Percentiles rank a stretch among this genome's conserved stretches.
Conservation (phyloP, 2,888 invertebrate species). For the Apodemia hepburni region DNA sequence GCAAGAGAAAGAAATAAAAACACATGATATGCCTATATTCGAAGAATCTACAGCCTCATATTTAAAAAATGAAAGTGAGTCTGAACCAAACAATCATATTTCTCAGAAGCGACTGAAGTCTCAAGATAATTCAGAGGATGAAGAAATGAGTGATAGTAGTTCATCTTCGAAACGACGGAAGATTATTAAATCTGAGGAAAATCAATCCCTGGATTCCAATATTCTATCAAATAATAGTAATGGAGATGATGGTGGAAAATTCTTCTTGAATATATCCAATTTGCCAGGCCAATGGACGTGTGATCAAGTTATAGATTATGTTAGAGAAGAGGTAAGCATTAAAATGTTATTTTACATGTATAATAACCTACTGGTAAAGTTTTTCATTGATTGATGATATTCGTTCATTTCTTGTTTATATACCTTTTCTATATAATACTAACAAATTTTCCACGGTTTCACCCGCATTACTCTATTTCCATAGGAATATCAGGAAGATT, state of each 20-base stretch:
- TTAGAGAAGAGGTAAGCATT: conserved; percentile 25
- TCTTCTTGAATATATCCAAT: conserved; percentile 25
- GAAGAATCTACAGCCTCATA: neutral
- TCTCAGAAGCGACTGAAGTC: neutral
- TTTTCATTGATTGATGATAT: no score
- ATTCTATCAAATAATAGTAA: conserved; percentile 8
- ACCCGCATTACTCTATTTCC: no score
- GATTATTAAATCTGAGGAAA: neutral
- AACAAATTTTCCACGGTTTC: no score
- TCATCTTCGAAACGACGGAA: conserved; percentile 2
- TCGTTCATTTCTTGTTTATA: no score
- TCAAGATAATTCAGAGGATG: conserved; percentile 11
- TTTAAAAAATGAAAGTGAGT: neutral
- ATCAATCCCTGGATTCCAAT: neutral
- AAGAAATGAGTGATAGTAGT: conserved; percentile 8
- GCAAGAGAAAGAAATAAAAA: neutral
- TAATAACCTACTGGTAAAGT: no score
- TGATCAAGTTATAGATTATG: conserved; percentile 29
- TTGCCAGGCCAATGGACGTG: conserved; percentile 28
- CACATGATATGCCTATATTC: neutral
- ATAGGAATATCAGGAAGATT: no score
- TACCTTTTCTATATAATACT: no score
- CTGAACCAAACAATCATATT: neutral
- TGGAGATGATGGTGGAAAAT: conserved; percentile 9
- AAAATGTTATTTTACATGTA: neutral